Conservation (phyloP, 2,888 invertebrate genomes). For the Agonopterix subpropinquella region DNA sequence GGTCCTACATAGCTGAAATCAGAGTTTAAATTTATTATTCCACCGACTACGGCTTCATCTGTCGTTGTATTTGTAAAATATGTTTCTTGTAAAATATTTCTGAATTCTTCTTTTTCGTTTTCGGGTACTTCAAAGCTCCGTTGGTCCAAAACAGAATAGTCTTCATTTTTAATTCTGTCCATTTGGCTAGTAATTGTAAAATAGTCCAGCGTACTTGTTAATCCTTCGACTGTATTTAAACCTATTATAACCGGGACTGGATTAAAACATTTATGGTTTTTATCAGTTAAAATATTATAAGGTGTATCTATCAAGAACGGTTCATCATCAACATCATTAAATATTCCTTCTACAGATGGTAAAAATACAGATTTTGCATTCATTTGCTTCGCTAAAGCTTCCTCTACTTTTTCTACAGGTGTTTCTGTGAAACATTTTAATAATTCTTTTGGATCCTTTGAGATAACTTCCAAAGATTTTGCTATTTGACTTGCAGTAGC, state of each 20-base stretch:
- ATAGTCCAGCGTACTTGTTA: constrained; percentile 58
- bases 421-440: constrained; percentile 43
- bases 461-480: constrained; percentile 47
- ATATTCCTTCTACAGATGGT: constrained; percentile 51
- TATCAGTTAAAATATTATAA: constrained; percentile 51
- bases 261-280: constrained; percentile 33
- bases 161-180: constrained; percentile 52
- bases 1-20: constrained; percentile 62
- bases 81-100: constrained; percentile 44
- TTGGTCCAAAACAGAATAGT: constrained; percentile 49
- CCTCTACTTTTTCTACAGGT: constrained; percentile 41
- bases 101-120: constrained; percentile 39
- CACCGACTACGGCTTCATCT: constrained; percentile 54
- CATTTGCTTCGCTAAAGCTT: constrained; percentile 63
- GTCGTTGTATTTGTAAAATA: constrained; percentile 49
- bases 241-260: constrained; percentile 71
- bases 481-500: constrained; percentile 56
- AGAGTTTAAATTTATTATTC: constrained; percentile 56
- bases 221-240: constrained; percentile 71
- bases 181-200: constrained; percentile 55
- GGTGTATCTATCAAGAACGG: constrained; percentile 58
- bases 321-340: constrained; percentile 53
- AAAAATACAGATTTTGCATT: constrained; percentile 54
- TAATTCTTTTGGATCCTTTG: constrained; percentile 40
- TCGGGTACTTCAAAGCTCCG: constrained; percentile 35